Evolutionary conservation across 2,113 vertebrate species (phyloP).

Genomic region (Corythoichthys intestinalis): DNA sequence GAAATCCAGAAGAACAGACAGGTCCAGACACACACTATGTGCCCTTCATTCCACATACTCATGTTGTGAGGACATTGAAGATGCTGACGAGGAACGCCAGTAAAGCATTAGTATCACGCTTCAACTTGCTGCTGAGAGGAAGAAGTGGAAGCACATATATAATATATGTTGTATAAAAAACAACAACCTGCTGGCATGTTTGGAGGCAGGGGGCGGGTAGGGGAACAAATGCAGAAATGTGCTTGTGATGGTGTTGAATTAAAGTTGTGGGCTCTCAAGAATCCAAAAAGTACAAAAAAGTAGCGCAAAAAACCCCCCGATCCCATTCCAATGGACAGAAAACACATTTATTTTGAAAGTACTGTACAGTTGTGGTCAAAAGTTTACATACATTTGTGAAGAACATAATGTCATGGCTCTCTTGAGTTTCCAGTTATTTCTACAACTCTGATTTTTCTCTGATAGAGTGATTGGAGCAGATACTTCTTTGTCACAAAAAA

Average conservation of each 20-base stretch:
- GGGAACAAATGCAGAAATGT: slow-evolving; percentile 25
- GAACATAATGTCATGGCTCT: too few species aligned
- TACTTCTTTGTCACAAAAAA: too few species aligned
- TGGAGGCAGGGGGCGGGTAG: slow-evolving; percentile 3
- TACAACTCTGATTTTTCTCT: too few species aligned
- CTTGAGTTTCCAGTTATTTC: too few species aligned
- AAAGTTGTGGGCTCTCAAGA: slow-evolving; percentile 17
- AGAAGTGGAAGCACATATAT: slow-evolving; percentile 16
- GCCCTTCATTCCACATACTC: slow-evolving; percentile 24
- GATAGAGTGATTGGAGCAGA: too few species aligned
- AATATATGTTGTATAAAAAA: slow-evolving; percentile 16
- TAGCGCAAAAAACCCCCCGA: neutral
- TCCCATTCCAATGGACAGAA: neutral
- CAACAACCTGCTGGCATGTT: slow-evolving; percentile 4
- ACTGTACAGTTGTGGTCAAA: too few species aligned
- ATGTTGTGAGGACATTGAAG: slow-evolving; percentile 30
- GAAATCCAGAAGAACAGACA: slow-evolving; percentile 11
- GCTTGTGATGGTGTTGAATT: slow-evolving; percentile 12
- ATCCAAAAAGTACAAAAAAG: neutral
- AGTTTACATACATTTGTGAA: too few species aligned
- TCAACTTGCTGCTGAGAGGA: slow-evolving; percentile 28
- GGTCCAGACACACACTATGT: slow-evolving; percentile 13
- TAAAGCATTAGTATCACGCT: slow-evolving; percentile 26
- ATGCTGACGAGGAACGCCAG: slow-evolving; percentile 26
- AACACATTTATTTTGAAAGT: neutral